Conservation (phyloP, 2,888 invertebrate species). For the Microctonus hyperodae region DNA sequence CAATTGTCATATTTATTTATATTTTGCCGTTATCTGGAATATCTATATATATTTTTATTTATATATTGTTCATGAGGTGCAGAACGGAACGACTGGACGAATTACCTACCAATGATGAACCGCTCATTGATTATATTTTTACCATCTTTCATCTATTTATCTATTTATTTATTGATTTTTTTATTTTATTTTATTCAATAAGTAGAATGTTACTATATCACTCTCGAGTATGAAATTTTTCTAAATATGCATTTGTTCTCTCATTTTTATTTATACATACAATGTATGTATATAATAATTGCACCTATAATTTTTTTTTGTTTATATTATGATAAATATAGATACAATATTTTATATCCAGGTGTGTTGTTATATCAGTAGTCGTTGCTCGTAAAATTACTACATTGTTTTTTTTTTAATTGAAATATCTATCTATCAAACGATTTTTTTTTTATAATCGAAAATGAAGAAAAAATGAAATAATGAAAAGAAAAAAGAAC, state of each 20-base stretch:
- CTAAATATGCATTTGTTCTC: background rate
- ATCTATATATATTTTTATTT: slow-evolving; percentile 1
- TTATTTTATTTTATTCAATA: too few relatives aligned
- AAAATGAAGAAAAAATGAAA: background rate
- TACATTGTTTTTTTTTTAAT: slow-evolving; percentile 1
- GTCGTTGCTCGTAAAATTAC: slow-evolving; percentile 24
- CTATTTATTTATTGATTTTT: background rate
- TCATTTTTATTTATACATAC: background rate
- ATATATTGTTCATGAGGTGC: slow-evolving; percentile 16
- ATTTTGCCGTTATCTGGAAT: background rate
- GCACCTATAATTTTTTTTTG: background rate
- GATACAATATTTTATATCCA: background rate
- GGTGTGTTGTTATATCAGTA: slow-evolving; percentile 9
- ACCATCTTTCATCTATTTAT: background rate
- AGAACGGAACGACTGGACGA: slow-evolving; percentile 33
- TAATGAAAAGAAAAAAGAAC: background rate
- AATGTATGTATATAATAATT: background rate
- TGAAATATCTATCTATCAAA: background rate
- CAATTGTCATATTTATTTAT: slow-evolving; percentile 24
- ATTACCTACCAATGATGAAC: slow-evolving; percentile 26
- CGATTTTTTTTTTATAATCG: slow-evolving; percentile 2
- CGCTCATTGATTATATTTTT: slow-evolving; percentile 16
- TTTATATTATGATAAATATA: background rate
- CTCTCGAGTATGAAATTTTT: slow-evolving; percentile 21
- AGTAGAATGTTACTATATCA: slow-evolving; percentile 19